Evolutionary conservation across 2,888 invertebrate genomes (phyloP).

Genomic region (Phalera bucephala): DNA sequence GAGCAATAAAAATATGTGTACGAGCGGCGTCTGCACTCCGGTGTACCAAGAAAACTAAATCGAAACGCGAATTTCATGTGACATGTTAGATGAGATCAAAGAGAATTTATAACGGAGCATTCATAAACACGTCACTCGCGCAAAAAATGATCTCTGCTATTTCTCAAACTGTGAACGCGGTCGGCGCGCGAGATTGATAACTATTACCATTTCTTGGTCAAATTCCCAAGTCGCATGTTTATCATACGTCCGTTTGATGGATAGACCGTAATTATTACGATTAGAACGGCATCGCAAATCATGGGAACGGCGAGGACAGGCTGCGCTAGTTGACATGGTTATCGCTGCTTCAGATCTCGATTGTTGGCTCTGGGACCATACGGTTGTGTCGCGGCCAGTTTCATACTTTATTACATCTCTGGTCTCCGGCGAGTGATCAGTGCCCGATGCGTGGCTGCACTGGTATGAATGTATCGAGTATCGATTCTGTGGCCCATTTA

Average conservation of each 20-base stretch:
- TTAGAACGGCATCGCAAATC: constrained; percentile 79
- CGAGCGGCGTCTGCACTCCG: constrained; percentile 40
- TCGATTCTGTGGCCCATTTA: constrained; percentile 75
- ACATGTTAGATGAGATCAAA: constrained; percentile 73
- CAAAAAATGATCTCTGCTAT: constrained; percentile 77
- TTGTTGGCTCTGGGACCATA: constrained; percentile 65
- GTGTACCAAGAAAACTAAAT: constrained; percentile 38
- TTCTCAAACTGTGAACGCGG: constrained; percentile 61
- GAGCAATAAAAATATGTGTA: constrained; percentile 57
- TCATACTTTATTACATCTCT: constrained; percentile 73
- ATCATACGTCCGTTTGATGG: constrained; percentile 75
- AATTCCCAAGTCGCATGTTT: constrained; percentile 57
- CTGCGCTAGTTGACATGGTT: constrained; percentile 73
- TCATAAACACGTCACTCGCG: constrained; percentile 73
- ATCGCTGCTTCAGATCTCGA: constrained; percentile 73
- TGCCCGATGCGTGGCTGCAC: constrained; percentile 59
- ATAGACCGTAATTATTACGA: constrained; percentile 78
- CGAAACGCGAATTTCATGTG: constrained; percentile 48
- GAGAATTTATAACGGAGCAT: constrained; percentile 62
- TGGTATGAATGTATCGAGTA: constrained; percentile 59
- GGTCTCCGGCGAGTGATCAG: constrained; percentile 60
- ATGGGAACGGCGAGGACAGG: constrained; percentile 76
- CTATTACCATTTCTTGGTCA: constrained; percentile 56
- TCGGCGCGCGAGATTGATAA: constrained; percentile 53
- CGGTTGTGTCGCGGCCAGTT: constrained; percentile 48